A percentile compares a stretch with the other conserved stretches of the same genome.
These are phyloP conservation scores for Microcebus tavaratra DNA, from an alignment of 2,113 vertebrate species.

Conservation along the genomic window DNA sequence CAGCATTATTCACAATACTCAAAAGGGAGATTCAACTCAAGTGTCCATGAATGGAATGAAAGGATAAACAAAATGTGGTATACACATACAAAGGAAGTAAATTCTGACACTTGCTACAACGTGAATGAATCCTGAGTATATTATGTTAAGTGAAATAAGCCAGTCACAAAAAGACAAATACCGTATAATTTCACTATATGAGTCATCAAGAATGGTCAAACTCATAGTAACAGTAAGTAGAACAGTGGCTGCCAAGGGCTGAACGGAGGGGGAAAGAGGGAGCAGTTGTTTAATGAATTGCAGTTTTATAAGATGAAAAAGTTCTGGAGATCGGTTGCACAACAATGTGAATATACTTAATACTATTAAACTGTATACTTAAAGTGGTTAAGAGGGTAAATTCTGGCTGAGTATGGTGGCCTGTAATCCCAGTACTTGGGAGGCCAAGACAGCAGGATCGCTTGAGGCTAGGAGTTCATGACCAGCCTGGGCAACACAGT, in stretches of 20 bases:
- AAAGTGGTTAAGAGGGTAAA: background rate
- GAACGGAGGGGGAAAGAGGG: background rate
- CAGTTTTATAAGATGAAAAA: background rate
- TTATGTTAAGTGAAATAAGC: background rate
- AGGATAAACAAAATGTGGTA: background rate
- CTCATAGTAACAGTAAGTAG: background rate
- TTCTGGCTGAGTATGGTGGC: too few species aligned
- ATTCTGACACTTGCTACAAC: background rate
- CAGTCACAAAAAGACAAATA: background rate
- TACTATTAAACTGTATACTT: background rate
- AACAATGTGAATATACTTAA: background rate
- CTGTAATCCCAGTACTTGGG: too few species aligned
- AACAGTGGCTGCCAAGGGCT: background rate
- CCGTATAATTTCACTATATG: background rate
- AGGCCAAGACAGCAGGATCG: too few species aligned
- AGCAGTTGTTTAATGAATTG: background rate
- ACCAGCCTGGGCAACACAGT: too few species aligned
- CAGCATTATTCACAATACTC: background rate
- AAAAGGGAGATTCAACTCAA: background rate
- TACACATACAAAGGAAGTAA: background rate
- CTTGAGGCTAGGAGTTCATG: too few species aligned
- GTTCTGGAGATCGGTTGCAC: background rate
- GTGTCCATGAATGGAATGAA: too few species aligned
- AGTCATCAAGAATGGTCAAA: background rate
- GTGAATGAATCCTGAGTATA: background rate